Conservation (phyloP, 2,888 invertebrate genomes). For the Lasioglossum pauxillum region DNA sequence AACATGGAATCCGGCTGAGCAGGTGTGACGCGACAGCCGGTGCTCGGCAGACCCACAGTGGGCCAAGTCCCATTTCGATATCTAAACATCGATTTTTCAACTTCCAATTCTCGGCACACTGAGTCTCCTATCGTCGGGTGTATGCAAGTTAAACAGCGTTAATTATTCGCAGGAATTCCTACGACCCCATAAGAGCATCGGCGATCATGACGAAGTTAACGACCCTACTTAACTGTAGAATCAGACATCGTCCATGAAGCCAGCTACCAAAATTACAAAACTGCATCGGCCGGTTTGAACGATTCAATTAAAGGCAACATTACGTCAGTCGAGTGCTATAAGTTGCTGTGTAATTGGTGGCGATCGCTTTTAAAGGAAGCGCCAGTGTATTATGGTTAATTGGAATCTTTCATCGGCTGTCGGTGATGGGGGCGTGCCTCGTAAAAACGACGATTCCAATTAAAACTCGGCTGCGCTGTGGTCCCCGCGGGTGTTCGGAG, state of each 20-base stretch:
- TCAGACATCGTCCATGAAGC: neutral
- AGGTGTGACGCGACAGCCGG: conserved; percentile 51
- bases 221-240: conserved; percentile 13
- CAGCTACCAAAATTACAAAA: neutral
- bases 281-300: conserved; percentile 2
- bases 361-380: conserved; percentile 40
- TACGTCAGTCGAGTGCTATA: conserved; percentile 19
- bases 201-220: neutral
- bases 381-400: conserved; percentile 38
- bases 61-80: neutral
- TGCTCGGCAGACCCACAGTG: conserved; percentile 3
- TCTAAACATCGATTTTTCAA: neutral
- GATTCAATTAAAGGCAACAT: conserved; percentile 24
- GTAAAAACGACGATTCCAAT: conserved; percentile 25
- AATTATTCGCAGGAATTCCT: neutral
- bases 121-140: neutral
- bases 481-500: neutral
- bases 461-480: neutral
- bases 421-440: neutral
- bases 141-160: neutral
- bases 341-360: conserved; percentile 40
- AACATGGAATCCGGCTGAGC: conserved; percentile 62
- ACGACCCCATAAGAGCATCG: neutral
- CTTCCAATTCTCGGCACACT: neutral
- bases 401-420: conserved; percentile 38